Evolutionary conservation across 1,140 invertebrate species (phyloP).

Genomic region (Drosophila pandora): DNA sequence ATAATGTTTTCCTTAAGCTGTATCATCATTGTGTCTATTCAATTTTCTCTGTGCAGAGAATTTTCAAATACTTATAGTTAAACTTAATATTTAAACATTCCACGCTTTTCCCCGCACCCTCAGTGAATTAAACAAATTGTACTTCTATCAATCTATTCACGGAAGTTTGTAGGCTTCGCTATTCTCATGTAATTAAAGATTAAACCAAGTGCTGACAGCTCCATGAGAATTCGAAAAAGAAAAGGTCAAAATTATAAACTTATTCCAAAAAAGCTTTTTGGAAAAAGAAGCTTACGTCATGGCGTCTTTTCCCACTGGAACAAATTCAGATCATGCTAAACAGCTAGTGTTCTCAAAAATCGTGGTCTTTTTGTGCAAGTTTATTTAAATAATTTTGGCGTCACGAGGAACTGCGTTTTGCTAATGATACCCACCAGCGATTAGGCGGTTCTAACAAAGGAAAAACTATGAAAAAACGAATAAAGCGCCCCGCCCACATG

Average conservation of each 20-base stretch:
- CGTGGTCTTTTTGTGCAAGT: constrained; percentile 2
- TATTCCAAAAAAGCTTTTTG: constrained; percentile 3
- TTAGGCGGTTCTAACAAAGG: constrained; percentile 26
- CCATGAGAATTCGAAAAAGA: constrained; percentile 33
- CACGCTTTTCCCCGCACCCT: constrained; percentile 2
- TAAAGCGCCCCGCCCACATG: constrained; percentile 49
- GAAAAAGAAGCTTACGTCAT: constrained; percentile 21
- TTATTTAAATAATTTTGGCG: constrained; percentile 45
- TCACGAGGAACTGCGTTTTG: constrained; percentile 58
- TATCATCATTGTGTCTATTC: constrained; percentile 10
- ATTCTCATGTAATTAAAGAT: constrained; percentile 45
- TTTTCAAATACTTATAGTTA: constrained; percentile 21
- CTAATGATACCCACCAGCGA: constrained; percentile 50
- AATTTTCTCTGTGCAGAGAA: constrained; percentile 30
- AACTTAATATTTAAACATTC: background rate
- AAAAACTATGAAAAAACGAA: constrained; percentile 30
- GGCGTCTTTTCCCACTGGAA: constrained; percentile 3
- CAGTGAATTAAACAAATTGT: constrained; percentile 47
- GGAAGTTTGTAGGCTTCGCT: constrained; percentile 42
- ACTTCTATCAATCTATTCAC: constrained; percentile 47
- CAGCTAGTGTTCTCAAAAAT: constrained; percentile 21
- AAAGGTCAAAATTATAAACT: constrained; percentile 11
- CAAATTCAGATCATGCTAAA: constrained; percentile 19
- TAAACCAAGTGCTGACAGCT: constrained; percentile 29
- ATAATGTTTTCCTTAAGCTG: constrained; percentile 47